Conservation (phyloP, 2,797 vertebrate species). For the Tauraco hartlaubi region DNA sequence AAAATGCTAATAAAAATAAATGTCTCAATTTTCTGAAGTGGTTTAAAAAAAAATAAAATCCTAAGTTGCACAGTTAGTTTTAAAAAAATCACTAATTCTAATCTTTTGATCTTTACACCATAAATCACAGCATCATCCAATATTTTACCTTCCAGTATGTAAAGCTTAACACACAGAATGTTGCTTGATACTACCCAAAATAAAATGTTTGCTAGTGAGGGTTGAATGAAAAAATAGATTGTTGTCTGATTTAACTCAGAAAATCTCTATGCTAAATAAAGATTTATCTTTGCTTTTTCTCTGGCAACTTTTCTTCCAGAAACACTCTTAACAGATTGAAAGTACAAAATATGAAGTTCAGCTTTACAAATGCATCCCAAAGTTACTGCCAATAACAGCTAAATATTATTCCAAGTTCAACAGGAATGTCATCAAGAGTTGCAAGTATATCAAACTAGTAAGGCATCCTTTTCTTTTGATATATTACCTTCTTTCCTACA, state of each 20-base stretch:
- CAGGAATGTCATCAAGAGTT: neutral
- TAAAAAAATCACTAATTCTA: neutral
- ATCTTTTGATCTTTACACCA: neutral
- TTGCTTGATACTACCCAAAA: neutral
- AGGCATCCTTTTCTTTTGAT: neutral
- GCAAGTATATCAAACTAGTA: neutral
- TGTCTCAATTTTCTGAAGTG: neutral
- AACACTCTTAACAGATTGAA: neutral
- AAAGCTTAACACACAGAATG: neutral
- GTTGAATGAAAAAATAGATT: neutral
- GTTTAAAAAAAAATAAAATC: neutral
- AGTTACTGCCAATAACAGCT: neutral
- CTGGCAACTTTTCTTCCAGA: slow-evolving; percentile 31
- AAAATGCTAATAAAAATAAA: neutral
- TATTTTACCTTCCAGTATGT: neutral
- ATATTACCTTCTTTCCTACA: neutral
- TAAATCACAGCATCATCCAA: neutral
- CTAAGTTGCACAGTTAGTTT: neutral
- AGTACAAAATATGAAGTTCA: neutral
- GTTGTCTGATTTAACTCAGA: slow-evolving; percentile 23
- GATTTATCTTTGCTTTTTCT: neutral
- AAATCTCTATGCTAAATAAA: neutral
- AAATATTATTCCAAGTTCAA: slow-evolving; percentile 27
- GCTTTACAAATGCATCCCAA: neutral
- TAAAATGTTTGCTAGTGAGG: neutral